Conservation (phyloP, 1,140 invertebrate genomes). For the Coboldia fuscipes region DNA sequence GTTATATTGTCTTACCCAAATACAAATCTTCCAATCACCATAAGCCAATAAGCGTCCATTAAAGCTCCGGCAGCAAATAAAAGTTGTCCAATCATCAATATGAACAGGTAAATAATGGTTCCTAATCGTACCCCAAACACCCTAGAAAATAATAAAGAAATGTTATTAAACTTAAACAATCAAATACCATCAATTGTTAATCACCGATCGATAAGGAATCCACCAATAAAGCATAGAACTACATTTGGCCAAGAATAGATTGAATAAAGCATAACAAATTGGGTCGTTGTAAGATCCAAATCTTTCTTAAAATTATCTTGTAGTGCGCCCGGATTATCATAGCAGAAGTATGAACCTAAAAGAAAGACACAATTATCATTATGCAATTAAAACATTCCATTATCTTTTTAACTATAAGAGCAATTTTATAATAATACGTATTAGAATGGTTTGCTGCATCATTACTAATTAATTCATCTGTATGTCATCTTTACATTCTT, state of each 20-base stretch:
- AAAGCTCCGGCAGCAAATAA: conserved; percentile 76
- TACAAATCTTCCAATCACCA: conserved; percentile 85
- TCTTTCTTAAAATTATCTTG: conserved; percentile 73
- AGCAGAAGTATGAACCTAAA: conserved; percentile 94
- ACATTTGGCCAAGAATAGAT: conserved; percentile 98
- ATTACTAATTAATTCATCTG: too few species aligned
- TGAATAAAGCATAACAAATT: conserved; percentile 78
- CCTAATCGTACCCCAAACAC: conserved; percentile 86
- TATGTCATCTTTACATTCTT: too few species aligned
- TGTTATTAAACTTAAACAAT: neutral
- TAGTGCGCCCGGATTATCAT: conserved; percentile 86
- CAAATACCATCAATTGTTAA: neutral
- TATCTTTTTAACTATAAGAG: too few species aligned
- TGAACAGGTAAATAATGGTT: conserved; percentile 73
- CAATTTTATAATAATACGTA: too few species aligned
- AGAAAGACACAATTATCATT: too few species aligned
- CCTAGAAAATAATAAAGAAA: conserved; percentile 24
- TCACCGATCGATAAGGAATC: conserved; percentile 79
- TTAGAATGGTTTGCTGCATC: too few species aligned
- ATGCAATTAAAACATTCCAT: too few species aligned
- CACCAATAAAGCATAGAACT: conserved; percentile 85
- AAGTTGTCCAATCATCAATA: conserved; percentile 62
- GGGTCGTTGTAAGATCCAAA: conserved; percentile 52
- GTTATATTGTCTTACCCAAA: conserved; percentile 53
- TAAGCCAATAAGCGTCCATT: conserved; percentile 63